Evolutionary conservation across 2,888 invertebrate species (phyloP).

Genomic region (Adelognathus sp.): DNA sequence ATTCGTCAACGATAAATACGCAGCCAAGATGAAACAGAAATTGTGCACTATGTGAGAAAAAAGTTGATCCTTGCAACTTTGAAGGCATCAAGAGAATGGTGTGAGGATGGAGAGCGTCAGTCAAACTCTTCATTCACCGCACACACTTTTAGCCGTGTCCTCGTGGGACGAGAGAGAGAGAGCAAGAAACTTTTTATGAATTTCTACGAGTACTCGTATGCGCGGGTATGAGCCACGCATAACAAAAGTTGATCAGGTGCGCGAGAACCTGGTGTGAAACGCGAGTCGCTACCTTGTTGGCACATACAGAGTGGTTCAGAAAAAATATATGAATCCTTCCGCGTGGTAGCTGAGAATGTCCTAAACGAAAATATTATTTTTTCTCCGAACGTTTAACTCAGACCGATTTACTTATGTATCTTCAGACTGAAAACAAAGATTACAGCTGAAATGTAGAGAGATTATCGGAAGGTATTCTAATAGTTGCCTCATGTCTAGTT

Average conservation of each 20-base stretch:
- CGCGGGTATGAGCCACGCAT: constrained; percentile 13
- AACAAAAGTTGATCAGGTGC: constrained; percentile 42
- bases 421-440: too few species aligned
- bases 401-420: too few species aligned
- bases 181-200: constrained; percentile 68
- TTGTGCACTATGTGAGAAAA: background rate
- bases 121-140: constrained; percentile 10
- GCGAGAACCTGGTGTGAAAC: constrained; percentile 7
- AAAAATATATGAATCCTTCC: too few species aligned
- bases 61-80: background rate
- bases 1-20: constrained; percentile 1
- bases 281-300: constrained; percentile 2
- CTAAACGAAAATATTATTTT: too few species aligned
- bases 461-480: too few species aligned
- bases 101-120: background rate
- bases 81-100: background rate
- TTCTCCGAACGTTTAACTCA: too few species aligned
- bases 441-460: too few species aligned
- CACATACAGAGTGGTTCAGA: constrained; percentile 14
- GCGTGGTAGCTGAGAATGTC: too few species aligned
- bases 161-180: constrained; percentile 56
- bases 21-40: background rate
- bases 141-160: background rate
- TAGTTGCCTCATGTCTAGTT: too few species aligned
- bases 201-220: constrained; percentile 53